phyloP scores from a whole-genome alignment of 2,888 invertebrate genomes.

The Beris chalybata region DNA sequence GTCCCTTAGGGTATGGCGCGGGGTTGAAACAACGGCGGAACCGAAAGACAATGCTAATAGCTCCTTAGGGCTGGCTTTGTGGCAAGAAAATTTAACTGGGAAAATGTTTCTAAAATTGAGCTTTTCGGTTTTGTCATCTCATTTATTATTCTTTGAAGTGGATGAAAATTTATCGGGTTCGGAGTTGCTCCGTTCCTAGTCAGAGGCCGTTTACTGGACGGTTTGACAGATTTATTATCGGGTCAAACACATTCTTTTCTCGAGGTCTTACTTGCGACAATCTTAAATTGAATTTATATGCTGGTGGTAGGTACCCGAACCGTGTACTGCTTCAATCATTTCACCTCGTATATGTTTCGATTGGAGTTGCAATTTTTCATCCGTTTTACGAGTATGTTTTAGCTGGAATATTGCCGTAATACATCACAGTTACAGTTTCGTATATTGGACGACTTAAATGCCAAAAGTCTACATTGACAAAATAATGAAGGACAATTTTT shows the following conservation, averaged over 20 bases:
- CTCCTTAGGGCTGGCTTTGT: not conserved
- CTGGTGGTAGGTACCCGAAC: not conserved
- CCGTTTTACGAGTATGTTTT: too few relatives aligned
- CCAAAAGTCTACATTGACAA: too few relatives aligned
- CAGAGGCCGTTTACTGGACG: not conserved
- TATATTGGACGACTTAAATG: too few relatives aligned
- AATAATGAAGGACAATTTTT: too few relatives aligned
- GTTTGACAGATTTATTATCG: constrained; percentile 25
- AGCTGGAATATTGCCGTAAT: too few relatives aligned
- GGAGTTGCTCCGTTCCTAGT: not conserved
- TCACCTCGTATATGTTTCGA: too few relatives aligned
- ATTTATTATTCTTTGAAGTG: constrained; percentile 16
- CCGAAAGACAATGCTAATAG: not conserved
- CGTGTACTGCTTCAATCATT: too few relatives aligned
- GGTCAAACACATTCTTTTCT: constrained; percentile 16
- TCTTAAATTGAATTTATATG: constrained; percentile 20
- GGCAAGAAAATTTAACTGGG: not conserved
- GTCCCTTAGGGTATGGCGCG: not conserved
- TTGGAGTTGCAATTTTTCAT: too few relatives aligned
- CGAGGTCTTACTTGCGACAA: not conserved
- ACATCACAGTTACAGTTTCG: too few relatives aligned
- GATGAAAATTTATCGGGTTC: constrained; percentile 8
- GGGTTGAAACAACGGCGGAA: not conserved
- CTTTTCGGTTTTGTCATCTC: constrained; percentile 1
- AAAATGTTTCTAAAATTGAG: constrained; percentile 15